Percentiles rank a stretch among this genome's conserved stretches.
These are phyloP conservation scores for Orthonevra nobilis DNA, from an alignment of 2,888 invertebrate species.

Conservation along the genomic window DNA sequence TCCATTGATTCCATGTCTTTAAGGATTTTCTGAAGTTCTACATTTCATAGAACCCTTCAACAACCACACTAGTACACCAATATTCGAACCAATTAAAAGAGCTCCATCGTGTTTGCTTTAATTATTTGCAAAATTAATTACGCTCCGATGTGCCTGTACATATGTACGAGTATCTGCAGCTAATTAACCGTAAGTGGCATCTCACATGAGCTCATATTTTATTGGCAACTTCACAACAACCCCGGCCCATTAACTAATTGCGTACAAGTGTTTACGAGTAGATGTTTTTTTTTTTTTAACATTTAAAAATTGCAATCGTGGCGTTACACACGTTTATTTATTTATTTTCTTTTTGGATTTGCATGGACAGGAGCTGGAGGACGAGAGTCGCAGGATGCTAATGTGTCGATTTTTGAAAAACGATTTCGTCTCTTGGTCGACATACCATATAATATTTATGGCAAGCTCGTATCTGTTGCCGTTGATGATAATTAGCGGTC, in stretches of 20 bases:
- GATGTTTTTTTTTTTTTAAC: too few relatives aligned
- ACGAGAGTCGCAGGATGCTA: constrained; percentile 71
- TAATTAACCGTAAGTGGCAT: constrained; percentile 31
- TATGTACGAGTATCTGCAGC: too few relatives aligned
- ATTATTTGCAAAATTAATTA: constrained; percentile 35
- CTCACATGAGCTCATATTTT: constrained; percentile 24
- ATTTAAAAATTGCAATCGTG: constrained; percentile 1
- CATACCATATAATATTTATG: constrained; percentile 88
- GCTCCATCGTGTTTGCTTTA: too few relatives aligned
- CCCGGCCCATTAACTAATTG: constrained; percentile 57
- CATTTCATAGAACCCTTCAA: too few relatives aligned
- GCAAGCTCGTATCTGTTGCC: constrained; percentile 93
- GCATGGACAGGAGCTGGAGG: constrained; percentile 80
- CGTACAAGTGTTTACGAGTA: constrained; percentile 26
- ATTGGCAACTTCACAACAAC: constrained; percentile 15
- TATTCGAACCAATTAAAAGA: too few relatives aligned
- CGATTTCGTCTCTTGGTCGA: constrained; percentile 79
- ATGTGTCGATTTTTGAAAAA: constrained; percentile 83
- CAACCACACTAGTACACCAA: too few relatives aligned
- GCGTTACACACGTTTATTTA: constrained; percentile 20
- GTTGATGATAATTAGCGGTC: constrained; percentile 89
- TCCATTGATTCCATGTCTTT: too few relatives aligned
- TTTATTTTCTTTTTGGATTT: constrained; percentile 9
- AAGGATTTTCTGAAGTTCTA: too few relatives aligned
- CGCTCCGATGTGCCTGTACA: constrained; percentile 5